Conservation (phyloP, 1,140 invertebrate species). For the Drosophila prosaltans region DNA sequence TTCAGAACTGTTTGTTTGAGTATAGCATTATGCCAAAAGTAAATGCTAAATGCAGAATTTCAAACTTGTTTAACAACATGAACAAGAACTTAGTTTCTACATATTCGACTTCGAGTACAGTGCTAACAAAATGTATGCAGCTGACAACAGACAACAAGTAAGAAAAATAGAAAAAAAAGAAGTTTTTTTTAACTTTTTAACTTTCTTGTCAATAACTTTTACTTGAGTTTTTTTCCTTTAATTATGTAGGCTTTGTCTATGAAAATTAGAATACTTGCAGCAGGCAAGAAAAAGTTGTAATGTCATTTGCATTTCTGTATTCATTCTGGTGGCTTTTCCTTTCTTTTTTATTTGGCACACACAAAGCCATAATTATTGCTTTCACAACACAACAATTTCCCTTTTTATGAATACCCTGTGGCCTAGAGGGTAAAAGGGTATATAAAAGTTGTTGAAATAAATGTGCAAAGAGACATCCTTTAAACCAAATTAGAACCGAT, state of each 20-base stretch:
- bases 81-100: not conserved
- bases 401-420: not conserved
- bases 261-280: not conserved
- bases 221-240: constrained; percentile 4
- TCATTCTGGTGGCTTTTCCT: constrained; percentile 1
- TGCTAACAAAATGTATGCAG: not conserved
- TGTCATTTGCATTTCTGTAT: constrained; percentile 11
- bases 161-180: not conserved
- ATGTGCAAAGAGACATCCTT: not conserved
- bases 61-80: not conserved
- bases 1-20: not conserved
- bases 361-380: constrained; percentile 18
- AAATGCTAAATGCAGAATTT: not conserved
- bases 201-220: constrained; percentile 2
- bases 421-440: not conserved
- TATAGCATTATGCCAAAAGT: not conserved
- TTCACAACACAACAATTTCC: not conserved
- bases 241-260: constrained; percentile 10
- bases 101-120: not conserved
- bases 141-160: not conserved
- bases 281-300: constrained; percentile 5
- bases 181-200: not conserved
- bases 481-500: not conserved
- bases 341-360: not conserved
- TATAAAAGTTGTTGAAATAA: not conserved